Evolutionary conservation across 2,888 invertebrate species (phyloP), one percentile per base, ranked within the genome.

Genomic region (Drosophila flavopinicola): DNA sequence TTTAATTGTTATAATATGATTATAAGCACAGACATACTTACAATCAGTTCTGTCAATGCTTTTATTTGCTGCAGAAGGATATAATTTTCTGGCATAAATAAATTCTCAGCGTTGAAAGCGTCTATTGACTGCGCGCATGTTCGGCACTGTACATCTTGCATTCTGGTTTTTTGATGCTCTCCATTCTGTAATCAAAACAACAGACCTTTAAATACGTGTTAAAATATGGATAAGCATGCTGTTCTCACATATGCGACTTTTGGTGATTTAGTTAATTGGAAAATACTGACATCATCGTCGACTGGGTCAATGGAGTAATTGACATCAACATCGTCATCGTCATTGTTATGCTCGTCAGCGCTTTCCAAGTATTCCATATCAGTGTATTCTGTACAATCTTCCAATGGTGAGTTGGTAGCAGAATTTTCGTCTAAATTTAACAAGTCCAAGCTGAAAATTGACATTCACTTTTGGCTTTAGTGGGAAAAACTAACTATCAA

Each of bases 71-170:
- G 33, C 10, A 78, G 29, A 27, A 77, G 42, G 3, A 32, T 23
- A 5, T 41, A 11, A 17, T 58, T 64, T n/a, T 63, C 25, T 2
- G 38, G 33, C 1, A 56, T 23, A 20, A 83, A 83, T 7, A 78
- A 45, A 24, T 72, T 45, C 7, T 37, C 24, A 6, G 59, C 51
- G 4, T 27, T 48, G 37, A 4, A 5, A 6, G 29, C 20, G n/a
- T 68, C 47, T 11, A 44, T 6, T 35, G 48, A 38, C 6, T 60
- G 76, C 4, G 47, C 42, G 10, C 77, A 78, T 10, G 84, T 83
- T 73, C 77, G 48, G 35, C 77, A 78, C 13, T 52, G 24, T 6
- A 17, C 30, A 32, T 53, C 20, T 32, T 32, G 17, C 10, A 9
- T 30, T 10, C 3, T 3, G 4, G 6, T 33, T n/a, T 32, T 41